phyloP scores from a whole-genome alignment of 1,140 invertebrate species.

The Drosophila kikkawai region DNA sequence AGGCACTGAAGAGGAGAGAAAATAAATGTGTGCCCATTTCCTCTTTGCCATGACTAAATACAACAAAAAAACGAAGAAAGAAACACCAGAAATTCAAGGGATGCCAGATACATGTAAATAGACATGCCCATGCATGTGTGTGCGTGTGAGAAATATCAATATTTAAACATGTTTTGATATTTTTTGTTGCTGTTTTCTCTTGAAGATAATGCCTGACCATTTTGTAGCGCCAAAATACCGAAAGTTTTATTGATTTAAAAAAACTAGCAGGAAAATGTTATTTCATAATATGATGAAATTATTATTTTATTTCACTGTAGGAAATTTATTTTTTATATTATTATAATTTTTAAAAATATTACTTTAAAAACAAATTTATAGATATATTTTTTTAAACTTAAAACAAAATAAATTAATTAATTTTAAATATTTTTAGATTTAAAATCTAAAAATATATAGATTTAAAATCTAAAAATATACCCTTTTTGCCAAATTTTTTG shows the following conservation, averaged over 20 bases:
- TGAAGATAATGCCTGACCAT: not conserved
- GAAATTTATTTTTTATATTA: not conserved
- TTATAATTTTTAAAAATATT: not conserved
- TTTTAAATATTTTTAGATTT: too few relatives aligned
- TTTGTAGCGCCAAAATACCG: conserved; percentile 26
- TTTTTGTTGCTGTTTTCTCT: conserved; percentile 5
- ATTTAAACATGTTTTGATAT: conserved; percentile 23
- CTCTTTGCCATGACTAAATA: conserved; percentile 29
- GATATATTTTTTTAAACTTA: not conserved
- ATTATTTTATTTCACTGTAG: not conserved
- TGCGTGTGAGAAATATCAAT: conserved; percentile 24
- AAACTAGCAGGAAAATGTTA: not conserved
- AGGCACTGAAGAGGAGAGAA: conserved; percentile 3
- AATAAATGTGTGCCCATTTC: conserved; percentile 47
- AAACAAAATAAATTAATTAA: not conserved
- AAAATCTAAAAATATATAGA: not conserved
- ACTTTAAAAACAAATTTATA: too few relatives aligned
- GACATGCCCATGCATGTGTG: not conserved
- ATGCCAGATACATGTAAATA: conserved; percentile 37
- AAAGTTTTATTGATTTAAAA: conserved; percentile 9
- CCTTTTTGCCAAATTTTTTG: not conserved
- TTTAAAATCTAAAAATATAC: not conserved
- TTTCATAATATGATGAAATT: conserved; percentile 5
- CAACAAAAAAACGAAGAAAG: conserved; percentile 6
- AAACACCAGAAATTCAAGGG: conserved; percentile 28